Evolutionary conservation across 2,888 invertebrate species (phyloP), one percentile per base, ranked within the genome.

Genomic region (Andrena praecox): DNA sequence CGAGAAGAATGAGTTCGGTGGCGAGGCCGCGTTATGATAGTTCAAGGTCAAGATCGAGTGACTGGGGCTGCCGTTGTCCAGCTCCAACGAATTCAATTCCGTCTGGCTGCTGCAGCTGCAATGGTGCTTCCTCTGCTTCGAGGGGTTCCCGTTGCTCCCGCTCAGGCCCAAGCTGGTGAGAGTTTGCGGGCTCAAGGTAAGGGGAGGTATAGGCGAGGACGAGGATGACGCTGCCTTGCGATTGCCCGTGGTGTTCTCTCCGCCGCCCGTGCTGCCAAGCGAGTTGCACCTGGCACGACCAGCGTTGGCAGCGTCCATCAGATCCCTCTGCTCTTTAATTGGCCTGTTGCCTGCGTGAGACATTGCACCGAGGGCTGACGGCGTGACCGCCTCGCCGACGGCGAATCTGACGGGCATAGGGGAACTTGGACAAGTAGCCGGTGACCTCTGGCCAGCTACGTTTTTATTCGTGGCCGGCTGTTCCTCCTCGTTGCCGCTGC

Each of bases 81-180:
- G 94, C 62, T 96, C 96, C 76, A 96, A 93, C 0, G 96, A 96
- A n/a, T 96, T 95, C 64, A 96, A 94, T 87, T 97, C 97, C 12
- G 96, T 96, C 93, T 97, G 97, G 92, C 97, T 97, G 86, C 96
- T 96, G 90, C 96, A 97, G 86, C 96, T 96, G 90, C 96, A 96
- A 89, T 96, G 96, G 73, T 79, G 77, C 3, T 80, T 54, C 87
- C 88, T 95, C 93, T 86, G 89, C 31, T 77, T 88, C 78, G 87
- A 93, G 0, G 85, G 31, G n/a, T 50, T 73, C 2, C 82, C 83
- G 85, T 95, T 95, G n/a, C 95, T 95, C 77, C 95, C 94, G 83
- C 95, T 95, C 85, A 96, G 94, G 16, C 96, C 96, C 66, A 96
- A 94, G 91, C 96, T 96, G 87, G 96, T 94, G 89, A 96, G 95